Evolutionary conservation across 2,888 invertebrate species (phyloP).

Genomic region (Pardosa pseudoannulata): DNA sequence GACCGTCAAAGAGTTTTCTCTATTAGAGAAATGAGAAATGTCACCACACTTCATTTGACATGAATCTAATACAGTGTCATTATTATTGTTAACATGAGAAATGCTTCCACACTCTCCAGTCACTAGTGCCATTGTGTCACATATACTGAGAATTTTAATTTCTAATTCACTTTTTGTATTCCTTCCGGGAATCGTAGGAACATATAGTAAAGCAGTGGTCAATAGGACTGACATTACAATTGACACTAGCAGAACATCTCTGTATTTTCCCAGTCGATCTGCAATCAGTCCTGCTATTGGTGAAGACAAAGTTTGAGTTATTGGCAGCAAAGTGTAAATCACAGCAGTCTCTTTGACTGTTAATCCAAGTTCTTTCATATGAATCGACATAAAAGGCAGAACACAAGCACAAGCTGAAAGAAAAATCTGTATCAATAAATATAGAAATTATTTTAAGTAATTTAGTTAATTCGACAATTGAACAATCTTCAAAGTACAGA

Average conservation of each 20-base stretch:
- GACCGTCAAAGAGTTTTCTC: neutral
- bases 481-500: too few relatives aligned
- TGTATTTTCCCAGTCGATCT: constrained; percentile 91
- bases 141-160: neutral
- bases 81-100: neutral
- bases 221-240: constrained; percentile 86
- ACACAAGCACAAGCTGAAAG: constrained; percentile 87
- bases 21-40: too few relatives aligned
- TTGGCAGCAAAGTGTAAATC: constrained; percentile 89
- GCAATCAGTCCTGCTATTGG: constrained; percentile 85
- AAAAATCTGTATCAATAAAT: constrained; percentile 11
- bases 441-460: neutral
- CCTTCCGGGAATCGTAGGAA: constrained; percentile 74
- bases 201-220: constrained; percentile 85
- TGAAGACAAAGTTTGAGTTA: constrained; percentile 90
- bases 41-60: neutral
- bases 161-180: neutral
- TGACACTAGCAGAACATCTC: constrained; percentile 87
- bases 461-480: too few relatives aligned
- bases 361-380: constrained; percentile 92
- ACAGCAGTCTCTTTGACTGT: constrained; percentile 91
- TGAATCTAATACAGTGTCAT: neutral
- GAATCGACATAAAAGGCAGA: constrained; percentile 90
- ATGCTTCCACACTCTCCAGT: neutral
- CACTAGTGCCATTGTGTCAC: neutral